Conservation (phyloP, 1,140 invertebrate species). For the Calephelis nemesis region DNA sequence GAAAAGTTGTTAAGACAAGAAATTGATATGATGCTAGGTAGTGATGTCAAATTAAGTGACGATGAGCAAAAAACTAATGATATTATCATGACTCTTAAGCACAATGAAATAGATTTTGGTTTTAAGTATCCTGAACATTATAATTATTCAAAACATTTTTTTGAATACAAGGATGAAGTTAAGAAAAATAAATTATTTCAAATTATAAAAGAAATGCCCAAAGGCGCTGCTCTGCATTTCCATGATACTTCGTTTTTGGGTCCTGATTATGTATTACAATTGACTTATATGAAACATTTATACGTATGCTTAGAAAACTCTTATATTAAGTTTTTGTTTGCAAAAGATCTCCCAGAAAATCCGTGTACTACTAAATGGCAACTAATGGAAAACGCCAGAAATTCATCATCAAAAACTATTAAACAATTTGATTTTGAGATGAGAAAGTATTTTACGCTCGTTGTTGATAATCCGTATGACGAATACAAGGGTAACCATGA, state of each 20-base stretch:
- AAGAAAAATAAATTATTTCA: slow-evolving; percentile 84
- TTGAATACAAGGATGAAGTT: slow-evolving; percentile 53
- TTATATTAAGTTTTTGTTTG: slow-evolving; percentile 46
- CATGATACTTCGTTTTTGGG: slow-evolving; percentile 85
- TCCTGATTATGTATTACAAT: slow-evolving; percentile 83
- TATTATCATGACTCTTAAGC: background rate
- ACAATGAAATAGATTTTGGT: too few relatives aligned
- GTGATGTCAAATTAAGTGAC: slow-evolving; percentile 57
- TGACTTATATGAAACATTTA: slow-evolving; percentile 85
- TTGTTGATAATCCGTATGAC: slow-evolving; percentile 79
- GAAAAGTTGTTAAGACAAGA: slow-evolving; percentile 50
- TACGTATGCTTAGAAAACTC: slow-evolving; percentile 81
- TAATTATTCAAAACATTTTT: too few relatives aligned
- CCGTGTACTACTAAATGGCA: slow-evolving; percentile 72
- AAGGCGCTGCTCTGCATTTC: slow-evolving; percentile 86
- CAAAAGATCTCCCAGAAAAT: slow-evolving; percentile 52
- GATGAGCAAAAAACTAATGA: slow-evolving; percentile 82
- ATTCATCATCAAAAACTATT: slow-evolving; percentile 62
- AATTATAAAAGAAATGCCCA: slow-evolving; percentile 46
- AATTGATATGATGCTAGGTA: slow-evolving; percentile 28
- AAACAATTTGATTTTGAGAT: slow-evolving; percentile 81
- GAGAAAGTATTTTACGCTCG: slow-evolving; percentile 81
- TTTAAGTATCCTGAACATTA: slow-evolving; percentile 73
- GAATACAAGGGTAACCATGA: slow-evolving; percentile 82
- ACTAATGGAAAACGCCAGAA: slow-evolving; percentile 79